Evolutionary conservation across 2,888 invertebrate species (phyloP).

Genomic region (Eupithecia abbreviata): DNA sequence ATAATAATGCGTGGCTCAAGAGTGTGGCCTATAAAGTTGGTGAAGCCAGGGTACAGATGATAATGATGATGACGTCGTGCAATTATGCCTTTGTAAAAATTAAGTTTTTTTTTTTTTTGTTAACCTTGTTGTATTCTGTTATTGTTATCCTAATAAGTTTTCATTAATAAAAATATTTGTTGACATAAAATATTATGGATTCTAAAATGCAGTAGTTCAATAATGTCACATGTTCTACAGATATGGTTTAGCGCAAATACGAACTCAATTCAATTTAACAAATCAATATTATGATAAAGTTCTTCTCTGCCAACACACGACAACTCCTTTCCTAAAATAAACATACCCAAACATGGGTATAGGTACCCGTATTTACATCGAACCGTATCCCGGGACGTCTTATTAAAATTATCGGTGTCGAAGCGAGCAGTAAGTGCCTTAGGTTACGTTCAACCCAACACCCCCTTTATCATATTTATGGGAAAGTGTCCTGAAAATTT

Average conservation of each 20-base stretch:
- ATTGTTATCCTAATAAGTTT: no score
- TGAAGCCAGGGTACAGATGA: no score
- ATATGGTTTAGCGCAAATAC: background rate
- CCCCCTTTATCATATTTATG: conserved; percentile 60
- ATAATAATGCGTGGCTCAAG: no score
- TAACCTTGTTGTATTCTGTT: no score
- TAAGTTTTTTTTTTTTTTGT: no score
- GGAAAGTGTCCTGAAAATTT: conserved; percentile 57
- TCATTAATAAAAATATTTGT: no score
- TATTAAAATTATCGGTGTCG: conserved; percentile 53
- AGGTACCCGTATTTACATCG: conserved; percentile 34
- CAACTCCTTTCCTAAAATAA: conserved; percentile 10
- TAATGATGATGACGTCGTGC: no score
- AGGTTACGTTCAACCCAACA: conserved; percentile 49
- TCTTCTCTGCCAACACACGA: background rate
- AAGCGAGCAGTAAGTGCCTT: conserved; percentile 51
- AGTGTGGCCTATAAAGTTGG: no score
- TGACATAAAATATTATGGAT: no score
- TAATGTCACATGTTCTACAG: no score
- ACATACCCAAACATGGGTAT: conserved; percentile 9
- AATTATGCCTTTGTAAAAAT: no score
- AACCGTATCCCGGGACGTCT: conserved; percentile 43
- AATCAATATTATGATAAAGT: conserved; percentile 3
- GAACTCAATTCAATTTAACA: conserved; percentile 1
- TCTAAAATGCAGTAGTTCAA: no score